A percentile compares a stretch with the other conserved stretches of the same genome.
Evolutionary conservation across 2,888 invertebrate genomes (phyloP).

Genomic region (Phyto melanocephala): DNA sequence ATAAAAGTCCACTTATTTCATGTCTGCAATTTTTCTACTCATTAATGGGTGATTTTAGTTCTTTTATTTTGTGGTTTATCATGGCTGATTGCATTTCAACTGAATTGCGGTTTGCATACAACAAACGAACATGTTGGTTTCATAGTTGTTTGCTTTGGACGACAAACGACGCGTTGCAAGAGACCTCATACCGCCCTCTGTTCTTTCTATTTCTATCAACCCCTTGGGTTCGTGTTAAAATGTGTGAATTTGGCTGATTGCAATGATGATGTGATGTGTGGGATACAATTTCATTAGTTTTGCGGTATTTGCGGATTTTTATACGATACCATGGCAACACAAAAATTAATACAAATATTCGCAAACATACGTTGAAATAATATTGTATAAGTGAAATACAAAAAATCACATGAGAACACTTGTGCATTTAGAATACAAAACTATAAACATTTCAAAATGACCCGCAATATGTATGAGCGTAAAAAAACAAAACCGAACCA

Average conservation of each 20-base stretch:
- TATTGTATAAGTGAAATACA: constrained; percentile 23
- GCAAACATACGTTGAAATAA: not conserved
- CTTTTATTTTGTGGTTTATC: constrained; percentile 48
- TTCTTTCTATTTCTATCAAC: not conserved
- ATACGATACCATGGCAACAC: constrained; percentile 24
- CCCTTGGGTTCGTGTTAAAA: not conserved
- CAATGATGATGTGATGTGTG: constrained; percentile 16
- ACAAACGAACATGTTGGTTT: constrained; percentile 41
- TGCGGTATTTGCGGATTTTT: constrained; percentile 49
- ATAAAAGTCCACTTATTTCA: not conserved
- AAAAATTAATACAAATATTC: not conserved
- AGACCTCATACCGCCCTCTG: not conserved
- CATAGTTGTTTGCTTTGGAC: constrained; percentile 24
- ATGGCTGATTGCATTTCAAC: constrained; percentile 57
- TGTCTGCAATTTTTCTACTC: not conserved
- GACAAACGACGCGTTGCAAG: not conserved
- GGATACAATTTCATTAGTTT: constrained; percentile 58
- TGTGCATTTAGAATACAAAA: constrained; percentile 44
- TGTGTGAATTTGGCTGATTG: not conserved
- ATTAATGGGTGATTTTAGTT: constrained; percentile 24
- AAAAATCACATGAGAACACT: constrained; percentile 35
- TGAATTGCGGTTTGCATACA: constrained; percentile 44
- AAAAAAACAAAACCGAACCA: not conserved
- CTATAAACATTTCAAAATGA: not conserved
- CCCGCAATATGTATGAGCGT: too few relatives aligned